Base-by-base conservation (phyloP, 2,888 invertebrate species). In the Thyatira batis region DNA sequence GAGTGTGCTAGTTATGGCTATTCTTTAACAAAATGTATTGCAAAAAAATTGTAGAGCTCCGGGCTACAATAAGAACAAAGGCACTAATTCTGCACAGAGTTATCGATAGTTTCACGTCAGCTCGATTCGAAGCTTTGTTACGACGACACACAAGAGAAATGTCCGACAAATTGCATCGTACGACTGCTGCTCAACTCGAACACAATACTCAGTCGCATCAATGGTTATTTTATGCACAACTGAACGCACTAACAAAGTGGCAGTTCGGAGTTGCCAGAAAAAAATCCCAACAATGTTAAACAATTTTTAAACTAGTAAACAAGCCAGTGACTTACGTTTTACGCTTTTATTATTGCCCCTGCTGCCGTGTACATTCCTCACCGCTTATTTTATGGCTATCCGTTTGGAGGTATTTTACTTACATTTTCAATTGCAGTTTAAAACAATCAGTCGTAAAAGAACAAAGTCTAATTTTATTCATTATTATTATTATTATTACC, bases 151-250 rank as follows among this genome's bases (percentile, higher is more conserved):
- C 82, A 76, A 82, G 85, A 85, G 84, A 86, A 86, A 85, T 82
- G 84, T 73, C 71, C 80, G 80, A 84, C 87, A 87, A 89, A 89
- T 90, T 89, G 87, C 85, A 73, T 79, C 77, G 78, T 69, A 76
- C 80, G 74, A 79, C 73, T 76, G 72, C 73, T 54, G 50, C 70
- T 69, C 67, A 60, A 66, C 72, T 71, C 70, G 67, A 69, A 73
- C 71, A 84, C 84, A 83, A 84, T 82, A 71, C 76, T 69, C 69
- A 67, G 69, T 72, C 73, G 62, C 73, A 75, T 82, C 83, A 78
- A 85, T 83, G 76, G 80, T 80, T 84, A 81, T 85, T 86, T 86
- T 85, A 83, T 84, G 78, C 79, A 70, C 79, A 80, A 78, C 77
- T 78, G 73, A 69, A 74, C 72, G 57, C 67, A 66, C 63, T 64